phyloP scores from a whole-genome alignment of 2,888 invertebrate genomes.

The Habrosyne pyritoides region DNA sequence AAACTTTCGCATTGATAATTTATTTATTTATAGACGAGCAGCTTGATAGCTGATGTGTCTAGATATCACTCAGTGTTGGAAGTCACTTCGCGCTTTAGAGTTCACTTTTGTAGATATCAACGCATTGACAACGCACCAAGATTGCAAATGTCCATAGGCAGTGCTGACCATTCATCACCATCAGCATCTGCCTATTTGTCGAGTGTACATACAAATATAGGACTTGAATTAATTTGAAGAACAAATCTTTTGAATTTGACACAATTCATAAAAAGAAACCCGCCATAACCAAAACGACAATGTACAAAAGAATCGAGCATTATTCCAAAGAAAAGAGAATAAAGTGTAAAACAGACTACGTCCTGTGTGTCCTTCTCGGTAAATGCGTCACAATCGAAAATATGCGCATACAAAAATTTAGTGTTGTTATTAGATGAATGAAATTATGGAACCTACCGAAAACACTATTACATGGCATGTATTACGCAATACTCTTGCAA shows the following conservation, averaged over 20 bases:
- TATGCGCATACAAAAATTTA: slow-evolving; percentile 71
- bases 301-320: not conserved
- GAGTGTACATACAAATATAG: not conserved
- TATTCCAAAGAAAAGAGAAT: slow-evolving; percentile 9
- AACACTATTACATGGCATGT: slow-evolving; percentile 34
- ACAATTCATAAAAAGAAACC: not conserved
- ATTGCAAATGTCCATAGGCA: too few species aligned
- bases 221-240: not conserved
- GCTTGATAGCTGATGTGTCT: too few species aligned
- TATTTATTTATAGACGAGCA: too few species aligned
- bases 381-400: slow-evolving; percentile 54
- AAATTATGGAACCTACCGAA: slow-evolving; percentile 54
- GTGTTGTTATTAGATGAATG: slow-evolving; percentile 63
- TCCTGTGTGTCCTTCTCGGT: slow-evolving; percentile 34
- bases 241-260: not conserved
- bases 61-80: too few species aligned
- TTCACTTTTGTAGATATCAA: too few species aligned
- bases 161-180: too few species aligned
- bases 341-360: slow-evolving; percentile 11
- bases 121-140: too few species aligned
- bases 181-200: too few species aligned
- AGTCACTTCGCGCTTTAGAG: too few species aligned
- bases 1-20: too few species aligned
- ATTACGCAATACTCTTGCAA: slow-evolving; percentile 40
- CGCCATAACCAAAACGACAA: not conserved